Evolutionary conservation across 2,113 vertebrate species (phyloP).

Genomic region (Sitta europaea): DNA sequence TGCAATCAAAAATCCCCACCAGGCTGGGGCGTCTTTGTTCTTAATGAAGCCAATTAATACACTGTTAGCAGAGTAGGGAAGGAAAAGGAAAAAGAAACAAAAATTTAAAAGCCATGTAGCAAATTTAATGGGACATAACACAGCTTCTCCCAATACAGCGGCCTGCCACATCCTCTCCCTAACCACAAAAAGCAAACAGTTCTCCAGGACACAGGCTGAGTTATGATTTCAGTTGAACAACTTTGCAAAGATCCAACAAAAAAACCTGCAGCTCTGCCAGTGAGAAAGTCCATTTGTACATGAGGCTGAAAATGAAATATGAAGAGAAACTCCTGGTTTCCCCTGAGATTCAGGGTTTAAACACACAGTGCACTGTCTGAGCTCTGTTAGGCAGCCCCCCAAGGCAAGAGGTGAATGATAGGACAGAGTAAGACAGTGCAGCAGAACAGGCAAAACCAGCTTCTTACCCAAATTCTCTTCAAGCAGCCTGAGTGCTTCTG

Average conservation of each 20-base stretch:
- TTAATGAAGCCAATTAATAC: slow-evolving; percentile 87
- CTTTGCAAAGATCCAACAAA: background rate
- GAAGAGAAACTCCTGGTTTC: background rate
- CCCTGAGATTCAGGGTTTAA: background rate
- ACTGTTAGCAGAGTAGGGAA: slow-evolving; percentile 62
- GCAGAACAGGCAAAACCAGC: slow-evolving; percentile 30
- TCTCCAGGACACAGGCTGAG: background rate
- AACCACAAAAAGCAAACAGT: slow-evolving; percentile 21
- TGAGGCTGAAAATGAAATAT: background rate
- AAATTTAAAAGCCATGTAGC: background rate
- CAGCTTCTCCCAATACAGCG: background rate
- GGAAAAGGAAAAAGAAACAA: background rate
- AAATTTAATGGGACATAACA: slow-evolving; percentile 28
- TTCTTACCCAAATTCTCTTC: background rate
- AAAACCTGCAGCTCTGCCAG: background rate
- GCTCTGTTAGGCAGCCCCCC: background rate
- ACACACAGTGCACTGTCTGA: background rate
- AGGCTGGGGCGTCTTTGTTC: slow-evolving; percentile 72
- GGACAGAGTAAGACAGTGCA: background rate
- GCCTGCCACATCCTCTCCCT: background rate
- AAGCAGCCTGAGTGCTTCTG: background rate
- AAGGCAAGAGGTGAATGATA: background rate
- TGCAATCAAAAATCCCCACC: slow-evolving; percentile 92
- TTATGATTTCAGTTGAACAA: background rate
- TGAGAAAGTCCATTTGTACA: background rate